A percentile compares a stretch with the other conserved stretches of the same genome.
These are phyloP conservation scores for Pristionchus mayeri DNA, from an alignment of 2,888 invertebrate species.

Conservation along the genomic window DNA sequence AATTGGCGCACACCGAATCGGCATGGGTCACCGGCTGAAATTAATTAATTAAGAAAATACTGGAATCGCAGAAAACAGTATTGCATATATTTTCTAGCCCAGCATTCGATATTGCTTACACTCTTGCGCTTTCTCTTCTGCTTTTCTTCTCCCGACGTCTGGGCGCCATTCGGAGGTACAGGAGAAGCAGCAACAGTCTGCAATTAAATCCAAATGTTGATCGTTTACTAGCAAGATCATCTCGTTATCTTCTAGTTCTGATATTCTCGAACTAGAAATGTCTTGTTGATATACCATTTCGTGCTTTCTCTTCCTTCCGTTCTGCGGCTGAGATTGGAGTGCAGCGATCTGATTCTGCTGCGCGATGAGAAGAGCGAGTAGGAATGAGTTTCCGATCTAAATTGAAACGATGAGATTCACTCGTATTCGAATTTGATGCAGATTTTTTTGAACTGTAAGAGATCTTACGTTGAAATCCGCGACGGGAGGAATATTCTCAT, in stretches of 20 bases:
- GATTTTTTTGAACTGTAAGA: too few relatives aligned
- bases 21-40: conserved; percentile 29
- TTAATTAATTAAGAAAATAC: too few relatives aligned
- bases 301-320: not conserved
- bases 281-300: not conserved
- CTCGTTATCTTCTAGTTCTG: not conserved
- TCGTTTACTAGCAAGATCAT: not conserved
- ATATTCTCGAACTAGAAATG: not conserved
- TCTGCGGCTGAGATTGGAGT: not conserved
- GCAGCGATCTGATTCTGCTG: too few relatives aligned
- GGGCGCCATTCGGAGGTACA: not conserved
- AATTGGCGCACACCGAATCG: conserved; percentile 52
- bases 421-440: too few relatives aligned
- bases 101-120: not conserved
- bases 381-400: too few relatives aligned
- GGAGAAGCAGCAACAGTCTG: not conserved
- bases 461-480: too few relatives aligned
- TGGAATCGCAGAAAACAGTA: too few relatives aligned
- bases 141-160: not conserved
- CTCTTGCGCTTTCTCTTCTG: not conserved
- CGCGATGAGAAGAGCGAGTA: not conserved
- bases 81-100: not conserved
- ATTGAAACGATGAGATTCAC: too few relatives aligned
- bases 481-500: too few relatives aligned
- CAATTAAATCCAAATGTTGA: not conserved